Base-by-base conservation (phyloP, 1,140 invertebrate species). In the Leptinotarsa texana region DNA sequence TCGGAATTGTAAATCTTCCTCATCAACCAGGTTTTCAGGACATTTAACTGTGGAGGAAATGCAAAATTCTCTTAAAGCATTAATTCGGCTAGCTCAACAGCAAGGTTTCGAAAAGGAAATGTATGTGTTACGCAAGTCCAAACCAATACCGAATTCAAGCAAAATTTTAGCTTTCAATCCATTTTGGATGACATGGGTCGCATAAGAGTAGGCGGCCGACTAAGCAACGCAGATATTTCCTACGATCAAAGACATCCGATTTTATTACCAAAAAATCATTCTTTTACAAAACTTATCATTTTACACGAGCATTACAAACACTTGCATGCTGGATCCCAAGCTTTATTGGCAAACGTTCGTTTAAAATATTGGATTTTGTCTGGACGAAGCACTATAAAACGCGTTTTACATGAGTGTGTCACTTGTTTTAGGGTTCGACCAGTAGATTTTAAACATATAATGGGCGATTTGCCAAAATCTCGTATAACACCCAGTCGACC, bases 151-250 rank as follows among this genome's bases (percentile, higher is more conserved):
- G 4, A 63, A 42, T 65, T 63, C 62, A 24, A 71, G 69, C 63
- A 76, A 75, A 61, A 67, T 83, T 57, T 21, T 61, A 66, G 78
- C 68, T 65, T 75, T 86, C 17, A 80, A 78, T 27, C 85, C 85
- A 33, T 84, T 84, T 51, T 88, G 13, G 85, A 86, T 74, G 33
- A 83, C 17, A 18, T 80, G 13, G 80, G 80, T 13, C 24, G 85
- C 13, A 63, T 87, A 33, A 75, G 85, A 15, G 85, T 87, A 3
- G 86, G 86, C 2, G 84, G 86, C 33, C 74, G 86, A 69, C 49
- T 77, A n/a, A 18, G 21, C 17, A 67, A 74, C 4, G 62, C 73
- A 11, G 24, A 75, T 18, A 70, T 80, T 33, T 18, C 74, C 21
- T 73, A 75, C 42, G 66, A 70, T 49, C 71, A 80, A 65, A 77